Conservation (phyloP, 2,888 invertebrate genomes). For the Drosophila multiciliata region DNA sequence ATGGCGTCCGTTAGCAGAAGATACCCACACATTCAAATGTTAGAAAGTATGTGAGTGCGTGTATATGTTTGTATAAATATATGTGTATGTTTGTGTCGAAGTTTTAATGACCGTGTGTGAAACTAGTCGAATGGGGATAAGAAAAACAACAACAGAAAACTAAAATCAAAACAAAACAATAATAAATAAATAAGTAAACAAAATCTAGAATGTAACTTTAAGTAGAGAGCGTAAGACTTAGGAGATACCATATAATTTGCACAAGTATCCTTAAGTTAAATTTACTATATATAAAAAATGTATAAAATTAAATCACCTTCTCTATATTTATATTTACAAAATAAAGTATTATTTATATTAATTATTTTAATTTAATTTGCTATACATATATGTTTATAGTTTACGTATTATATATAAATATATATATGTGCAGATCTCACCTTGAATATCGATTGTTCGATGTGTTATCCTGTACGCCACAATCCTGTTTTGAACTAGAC, state of each 20-base stretch:
- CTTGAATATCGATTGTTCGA: slow-evolving; percentile 91
- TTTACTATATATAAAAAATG: neutral
- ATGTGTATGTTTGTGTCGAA: neutral
- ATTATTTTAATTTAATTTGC: neutral
- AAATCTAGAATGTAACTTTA: neutral
- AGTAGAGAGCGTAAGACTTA: neutral
- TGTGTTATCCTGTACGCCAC: slow-evolving; percentile 86
- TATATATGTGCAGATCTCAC: slow-evolving; percentile 73
- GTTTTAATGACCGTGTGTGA: slow-evolving; percentile 1
- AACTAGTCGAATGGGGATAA: neutral
- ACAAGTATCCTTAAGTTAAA: neutral
- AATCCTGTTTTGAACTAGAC: slow-evolving; percentile 91
- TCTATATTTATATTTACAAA: no score
- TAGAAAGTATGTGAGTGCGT: neutral
- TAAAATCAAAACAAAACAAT: neutral
- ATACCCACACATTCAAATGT: slow-evolving; percentile 29
- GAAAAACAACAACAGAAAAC: neutral
- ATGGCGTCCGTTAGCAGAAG: slow-evolving; percentile 60
- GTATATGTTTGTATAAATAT: neutral
- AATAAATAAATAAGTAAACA: neutral
- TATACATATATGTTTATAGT: neutral
- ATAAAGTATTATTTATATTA: neutral
- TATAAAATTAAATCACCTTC: neutral
- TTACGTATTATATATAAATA: neutral
- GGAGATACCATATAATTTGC: neutral